Base-by-base conservation (phyloP, 2,888 invertebrate genomes). In the Sericinus montela region DNA sequence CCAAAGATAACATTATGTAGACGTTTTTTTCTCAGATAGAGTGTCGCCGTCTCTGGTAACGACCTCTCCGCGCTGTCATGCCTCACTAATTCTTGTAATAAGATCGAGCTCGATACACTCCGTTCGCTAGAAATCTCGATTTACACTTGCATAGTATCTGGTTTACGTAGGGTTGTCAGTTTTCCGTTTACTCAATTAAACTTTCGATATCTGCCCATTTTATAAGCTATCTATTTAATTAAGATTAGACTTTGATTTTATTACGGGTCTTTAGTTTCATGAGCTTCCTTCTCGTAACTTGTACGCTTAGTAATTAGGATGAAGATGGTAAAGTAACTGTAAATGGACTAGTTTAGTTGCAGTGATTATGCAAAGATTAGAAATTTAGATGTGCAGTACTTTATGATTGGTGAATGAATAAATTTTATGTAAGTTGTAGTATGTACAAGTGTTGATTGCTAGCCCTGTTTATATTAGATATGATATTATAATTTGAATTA, bases 61-160 rank as follows among this genome's bases (percentile, higher is more conserved):
- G 56, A 59, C 59, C 60, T 55, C 55, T 51, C 35, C 41, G 41
- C 25, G 15, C 14, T 48, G 60, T 57, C 52, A 62, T 54, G 59
- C 54, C 53, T 63, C 59, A 63, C 51, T 57, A 56, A 47, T 48
- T 53, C 45, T 41, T 51, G 60, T 61, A 65, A 66, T 51, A 51
- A 55, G 61, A 60, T 59, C 56, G 51, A 38, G 44, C 58, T 49
- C 54, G 60, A 59, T 57, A 60, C 62, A 63, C 58, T 53, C 51
- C 53, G 53, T 51, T 60, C 58, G 55, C 50, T 65, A 61, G 61
- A 63, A 63, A 63, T 63, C 61, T 62, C 56, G 47, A 51, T 46
- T 45, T 51, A 45, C 39, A 39, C 38, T 25, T 35, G 16, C 34
- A 35, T 38, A 51, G 34, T 45, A 35, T 45, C 41, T 38, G n/a